A percentile compares a stretch with the other conserved stretches of the same genome.
These are phyloP conservation scores for Lepidurus arcticus DNA, from an alignment of 1,140 invertebrate genomes.

Conservation along the genomic window DNA sequence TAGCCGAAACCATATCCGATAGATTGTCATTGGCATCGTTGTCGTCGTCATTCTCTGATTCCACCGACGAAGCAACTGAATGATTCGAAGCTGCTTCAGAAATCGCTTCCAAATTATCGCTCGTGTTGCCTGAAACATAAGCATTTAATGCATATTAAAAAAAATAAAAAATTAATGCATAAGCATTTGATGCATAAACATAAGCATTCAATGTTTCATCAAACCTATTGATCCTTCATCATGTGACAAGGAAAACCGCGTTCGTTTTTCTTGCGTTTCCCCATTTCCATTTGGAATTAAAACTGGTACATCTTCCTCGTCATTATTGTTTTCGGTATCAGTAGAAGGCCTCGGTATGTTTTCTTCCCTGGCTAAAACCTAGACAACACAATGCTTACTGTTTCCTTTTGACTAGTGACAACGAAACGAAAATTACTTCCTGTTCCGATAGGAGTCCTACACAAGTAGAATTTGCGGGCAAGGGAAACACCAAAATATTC, in stretches of 20 bases:
- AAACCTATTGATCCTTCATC: constrained; percentile 71
- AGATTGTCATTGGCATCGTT: constrained; percentile 78
- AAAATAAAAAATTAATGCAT: constrained; percentile 34
- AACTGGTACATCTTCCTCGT: constrained; percentile 38
- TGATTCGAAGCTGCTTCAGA: constrained; percentile 92
- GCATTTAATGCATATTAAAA: not conserved
- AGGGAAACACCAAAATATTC: not conserved
- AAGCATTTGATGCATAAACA: constrained; percentile 1
- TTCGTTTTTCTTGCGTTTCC: constrained; percentile 52
- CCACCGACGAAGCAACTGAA: constrained; percentile 85
- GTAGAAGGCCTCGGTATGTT: constrained; percentile 1
- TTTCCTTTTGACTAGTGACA: not conserved
- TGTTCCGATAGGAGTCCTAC: not conserved
- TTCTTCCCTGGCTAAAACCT: constrained; percentile 6
- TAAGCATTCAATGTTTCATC: constrained; percentile 31
- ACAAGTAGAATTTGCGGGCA: not conserved
- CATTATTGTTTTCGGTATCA: constrained; percentile 36
- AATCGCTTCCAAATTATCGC: constrained; percentile 88
- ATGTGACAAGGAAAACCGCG: constrained; percentile 76
- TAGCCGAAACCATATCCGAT: constrained; percentile 86
- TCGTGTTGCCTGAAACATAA: constrained; percentile 65
- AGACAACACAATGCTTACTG: not conserved
- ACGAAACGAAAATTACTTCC: not conserved
- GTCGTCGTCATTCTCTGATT: constrained; percentile 76
- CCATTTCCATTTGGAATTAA: constrained; percentile 37